Evolutionary conservation across 2,113 vertebrate genomes (phyloP).

Genomic region (Thomomys bottae): DNA sequence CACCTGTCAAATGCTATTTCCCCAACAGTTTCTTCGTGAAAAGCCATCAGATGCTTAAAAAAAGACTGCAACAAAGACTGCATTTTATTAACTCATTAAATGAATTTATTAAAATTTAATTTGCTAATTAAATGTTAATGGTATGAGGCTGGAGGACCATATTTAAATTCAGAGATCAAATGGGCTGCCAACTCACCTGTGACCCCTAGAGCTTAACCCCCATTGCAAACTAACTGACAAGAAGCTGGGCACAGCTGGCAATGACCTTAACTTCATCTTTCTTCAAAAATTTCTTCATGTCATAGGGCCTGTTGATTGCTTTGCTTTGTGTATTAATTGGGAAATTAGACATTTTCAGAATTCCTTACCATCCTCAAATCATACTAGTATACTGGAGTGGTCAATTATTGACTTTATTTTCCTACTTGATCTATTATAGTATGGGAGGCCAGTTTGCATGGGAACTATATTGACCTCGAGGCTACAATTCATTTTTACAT

Average conservation of each 20-base stretch:
- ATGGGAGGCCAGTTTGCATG: neutral
- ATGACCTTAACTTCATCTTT: neutral
- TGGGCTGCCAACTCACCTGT: neutral
- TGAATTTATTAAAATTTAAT: no score
- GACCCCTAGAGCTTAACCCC: accelerated
- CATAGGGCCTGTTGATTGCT: accelerated
- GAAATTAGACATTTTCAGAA: neutral
- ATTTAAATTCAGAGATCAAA: neutral
- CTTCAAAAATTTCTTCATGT: accelerated
- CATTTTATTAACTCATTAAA: no score
- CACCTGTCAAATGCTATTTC: neutral
- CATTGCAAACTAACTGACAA: neutral
- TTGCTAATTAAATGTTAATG: neutral
- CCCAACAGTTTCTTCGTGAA: neutral
- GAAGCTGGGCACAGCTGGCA: neutral
- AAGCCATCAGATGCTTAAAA: neutral
- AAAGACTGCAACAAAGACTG: no score
- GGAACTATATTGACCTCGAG: neutral
- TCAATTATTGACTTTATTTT: neutral
- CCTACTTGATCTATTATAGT: neutral
- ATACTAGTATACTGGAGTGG: neutral
- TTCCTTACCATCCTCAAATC: neutral
- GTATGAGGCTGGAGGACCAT: neutral
- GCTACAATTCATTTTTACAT: no score
- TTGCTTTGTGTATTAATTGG: neutral